Evolutionary conservation across 2,888 invertebrate species (phyloP).

Genomic region (Andrena dorsata): DNA sequence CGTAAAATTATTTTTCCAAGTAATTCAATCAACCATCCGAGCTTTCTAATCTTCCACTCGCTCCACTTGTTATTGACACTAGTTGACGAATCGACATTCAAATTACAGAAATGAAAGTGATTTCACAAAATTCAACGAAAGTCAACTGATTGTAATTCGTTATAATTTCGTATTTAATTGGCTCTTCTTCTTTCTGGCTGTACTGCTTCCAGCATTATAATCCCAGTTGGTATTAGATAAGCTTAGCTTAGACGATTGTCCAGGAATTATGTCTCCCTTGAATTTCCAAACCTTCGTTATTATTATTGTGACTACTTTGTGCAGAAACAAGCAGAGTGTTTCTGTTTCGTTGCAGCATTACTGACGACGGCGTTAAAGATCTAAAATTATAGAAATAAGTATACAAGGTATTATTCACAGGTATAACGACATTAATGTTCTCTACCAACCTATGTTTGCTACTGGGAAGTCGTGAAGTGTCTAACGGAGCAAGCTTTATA

Average conservation of each 20-base stretch:
- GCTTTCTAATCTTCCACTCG: not conserved
- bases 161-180: constrained; percentile 50
- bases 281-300: constrained; percentile 71
- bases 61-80: not conserved
- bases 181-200: constrained; percentile 62
- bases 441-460: constrained; percentile 77
- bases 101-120: constrained; percentile 8
- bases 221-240: constrained; percentile 64
- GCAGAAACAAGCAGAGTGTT: constrained; percentile 70
- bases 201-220: constrained; percentile 63
- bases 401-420: not conserved
- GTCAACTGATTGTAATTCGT: constrained; percentile 17
- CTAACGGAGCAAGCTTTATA: constrained; percentile 81
- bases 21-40: not conserved
- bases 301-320: constrained; percentile 57
- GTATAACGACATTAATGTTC: not conserved
- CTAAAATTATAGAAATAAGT: constrained; percentile 56
- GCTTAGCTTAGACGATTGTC: constrained; percentile 70
- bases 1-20: not conserved
- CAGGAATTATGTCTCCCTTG: constrained; percentile 76
- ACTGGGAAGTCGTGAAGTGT: constrained; percentile 78
- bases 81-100: constrained; percentile 18
- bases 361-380: constrained; percentile 69
- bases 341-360: constrained; percentile 68
- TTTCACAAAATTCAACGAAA: constrained; percentile 9